These are phyloP conservation scores for Drosophila mayaguana DNA, from an alignment of 2,888 invertebrate genomes.

Conservation along the genomic window DNA sequence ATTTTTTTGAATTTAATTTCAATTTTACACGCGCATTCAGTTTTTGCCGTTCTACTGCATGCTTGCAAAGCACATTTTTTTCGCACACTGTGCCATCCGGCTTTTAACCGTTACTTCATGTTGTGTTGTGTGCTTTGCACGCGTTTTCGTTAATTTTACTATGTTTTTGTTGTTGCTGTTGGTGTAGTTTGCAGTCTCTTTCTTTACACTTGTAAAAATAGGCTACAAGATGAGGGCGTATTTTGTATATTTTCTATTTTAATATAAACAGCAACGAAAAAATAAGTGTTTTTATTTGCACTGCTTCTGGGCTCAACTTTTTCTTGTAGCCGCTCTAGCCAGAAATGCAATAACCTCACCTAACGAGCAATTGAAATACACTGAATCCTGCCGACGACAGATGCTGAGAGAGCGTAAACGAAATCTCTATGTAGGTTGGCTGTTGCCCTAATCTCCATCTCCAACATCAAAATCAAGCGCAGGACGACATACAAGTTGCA, in stretches of 20 bases:
- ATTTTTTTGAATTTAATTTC: slow-evolving; percentile 62
- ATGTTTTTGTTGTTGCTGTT: slow-evolving; percentile 40
- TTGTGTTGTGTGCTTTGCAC: slow-evolving; percentile 59
- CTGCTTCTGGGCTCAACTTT: slow-evolving; percentile 35
- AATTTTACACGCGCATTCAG: slow-evolving; percentile 60
- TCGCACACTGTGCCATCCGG: slow-evolving; percentile 56
- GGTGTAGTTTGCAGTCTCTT: slow-evolving; percentile 40
- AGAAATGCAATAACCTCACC: slow-evolving; percentile 66
- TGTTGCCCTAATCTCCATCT: slow-evolving; percentile 40
- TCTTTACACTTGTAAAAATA: slow-evolving; percentile 49
- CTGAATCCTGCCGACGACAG: slow-evolving; percentile 58
- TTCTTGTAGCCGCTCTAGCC: slow-evolving; percentile 46
- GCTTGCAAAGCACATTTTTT: slow-evolving; percentile 77
- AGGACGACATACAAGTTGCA: slow-evolving; percentile 55
- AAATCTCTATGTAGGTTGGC: slow-evolving; percentile 40
- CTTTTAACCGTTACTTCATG: slow-evolving; percentile 71
- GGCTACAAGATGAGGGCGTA: slow-evolving; percentile 42
- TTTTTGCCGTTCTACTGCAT: slow-evolving; percentile 39
- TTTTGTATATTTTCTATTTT: slow-evolving; percentile 35
- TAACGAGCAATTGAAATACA: slow-evolving; percentile 70
- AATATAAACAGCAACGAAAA: slow-evolving; percentile 42
- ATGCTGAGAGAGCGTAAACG: slow-evolving; percentile 53
- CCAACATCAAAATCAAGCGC: slow-evolving; percentile 17
- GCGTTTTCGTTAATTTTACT: slow-evolving; percentile 57
- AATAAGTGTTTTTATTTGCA: slow-evolving; percentile 53